phyloP scores from a whole-genome alignment of 2,888 invertebrate species.

The Portevinia maculata region DNA sequence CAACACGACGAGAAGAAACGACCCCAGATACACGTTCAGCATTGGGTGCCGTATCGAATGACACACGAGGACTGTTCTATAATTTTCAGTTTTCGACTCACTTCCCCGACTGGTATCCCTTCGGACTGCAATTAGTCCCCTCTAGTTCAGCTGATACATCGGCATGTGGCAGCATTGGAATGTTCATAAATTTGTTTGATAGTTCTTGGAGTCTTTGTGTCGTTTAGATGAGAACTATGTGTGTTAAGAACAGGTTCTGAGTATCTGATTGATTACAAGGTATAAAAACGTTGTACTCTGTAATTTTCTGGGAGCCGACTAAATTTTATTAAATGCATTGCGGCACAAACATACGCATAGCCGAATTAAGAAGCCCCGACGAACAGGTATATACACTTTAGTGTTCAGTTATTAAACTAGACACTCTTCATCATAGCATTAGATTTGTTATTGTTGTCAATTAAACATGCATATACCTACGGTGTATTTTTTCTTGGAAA shows the following conservation, averaged over 20 bases:
- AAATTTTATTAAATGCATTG: not conserved
- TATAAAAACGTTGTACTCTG: constrained; percentile 36
- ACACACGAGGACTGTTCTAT: constrained; percentile 41
- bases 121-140: constrained; percentile 55
- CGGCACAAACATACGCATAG: too few species aligned
- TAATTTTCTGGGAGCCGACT: constrained; percentile 45
- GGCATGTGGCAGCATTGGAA: constrained; percentile 16
- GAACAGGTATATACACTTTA: not conserved
- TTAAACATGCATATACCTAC: too few species aligned
- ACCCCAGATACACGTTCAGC: constrained; percentile 1
- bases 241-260: constrained; percentile 35
- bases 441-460: too few species aligned
- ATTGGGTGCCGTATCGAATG: constrained; percentile 31
- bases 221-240: constrained; percentile 12
- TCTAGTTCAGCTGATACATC: constrained; percentile 11
- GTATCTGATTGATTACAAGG: constrained; percentile 51
- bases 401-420: not conserved
- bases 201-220: constrained; percentile 26
- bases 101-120: constrained; percentile 43
- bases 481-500: too few species aligned
- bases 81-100: constrained; percentile 33
- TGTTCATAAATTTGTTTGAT: constrained; percentile 19
- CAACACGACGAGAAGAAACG: not conserved
- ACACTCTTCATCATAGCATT: too few species aligned
- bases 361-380: too few species aligned